Conservation (phyloP, 2,888 invertebrate species). For the Neelides folsomi region DNA sequence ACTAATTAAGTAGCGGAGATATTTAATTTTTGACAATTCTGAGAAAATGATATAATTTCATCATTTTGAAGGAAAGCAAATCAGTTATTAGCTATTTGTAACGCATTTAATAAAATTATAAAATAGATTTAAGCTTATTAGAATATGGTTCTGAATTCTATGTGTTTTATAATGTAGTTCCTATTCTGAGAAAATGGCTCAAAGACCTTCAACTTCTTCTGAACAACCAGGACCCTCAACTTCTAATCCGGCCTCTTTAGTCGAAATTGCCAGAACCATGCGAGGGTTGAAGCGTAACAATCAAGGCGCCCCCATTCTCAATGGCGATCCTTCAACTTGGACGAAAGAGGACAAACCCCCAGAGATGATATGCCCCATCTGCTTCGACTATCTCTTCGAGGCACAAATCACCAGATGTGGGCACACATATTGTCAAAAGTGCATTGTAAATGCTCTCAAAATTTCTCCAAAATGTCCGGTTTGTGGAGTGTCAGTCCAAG, state of each 20-base stretch:
- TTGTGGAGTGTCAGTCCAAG: constrained; percentile 55
- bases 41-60: too few species aligned
- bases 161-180: too few species aligned
- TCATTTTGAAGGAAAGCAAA: too few species aligned
- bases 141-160: too few species aligned
- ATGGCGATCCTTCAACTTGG: constrained; percentile 2
- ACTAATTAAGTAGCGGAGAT: too few species aligned
- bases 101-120: too few species aligned
- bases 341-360: constrained; percentile 1
- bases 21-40: too few species aligned
- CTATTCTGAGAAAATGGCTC: not conserved
- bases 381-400: constrained; percentile 76
- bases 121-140: too few species aligned
- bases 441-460: constrained; percentile 57
- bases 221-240: not conserved
- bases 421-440: constrained; percentile 77
- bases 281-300: constrained; percentile 1
- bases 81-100: too few species aligned
- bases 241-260: not conserved
- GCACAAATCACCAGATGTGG: constrained; percentile 85
- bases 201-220: not conserved
- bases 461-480: constrained; percentile 62
- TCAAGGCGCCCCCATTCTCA: constrained; percentile 1
- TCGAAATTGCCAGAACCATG: not conserved
- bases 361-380: constrained; percentile 56